Evolutionary conservation across 1,140 invertebrate genomes (phyloP).

Genomic region (Orchestia grillus): DNA sequence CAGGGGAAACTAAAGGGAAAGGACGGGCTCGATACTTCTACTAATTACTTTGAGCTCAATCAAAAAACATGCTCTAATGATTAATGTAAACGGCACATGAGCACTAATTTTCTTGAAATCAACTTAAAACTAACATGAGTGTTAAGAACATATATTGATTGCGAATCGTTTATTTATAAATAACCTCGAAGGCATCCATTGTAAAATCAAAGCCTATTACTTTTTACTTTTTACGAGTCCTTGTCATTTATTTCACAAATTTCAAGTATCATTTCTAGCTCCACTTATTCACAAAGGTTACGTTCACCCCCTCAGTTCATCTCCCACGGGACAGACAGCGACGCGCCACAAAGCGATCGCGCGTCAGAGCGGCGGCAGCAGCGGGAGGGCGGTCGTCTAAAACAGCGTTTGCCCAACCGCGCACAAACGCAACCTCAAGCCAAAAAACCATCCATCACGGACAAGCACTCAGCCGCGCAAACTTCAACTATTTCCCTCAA

Average conservation of each 20-base stretch:
- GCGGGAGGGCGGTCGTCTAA: neutral
- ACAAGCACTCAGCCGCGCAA: neutral
- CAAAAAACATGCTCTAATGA: no score
- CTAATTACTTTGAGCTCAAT: no score
- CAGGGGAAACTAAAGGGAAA: no score
- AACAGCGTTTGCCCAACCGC: neutral
- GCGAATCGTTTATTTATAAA: no score
- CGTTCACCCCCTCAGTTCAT: neutral
- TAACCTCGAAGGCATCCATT: no score
- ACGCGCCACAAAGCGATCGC: neutral
- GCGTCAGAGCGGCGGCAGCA: neutral
- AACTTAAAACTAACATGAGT: no score
- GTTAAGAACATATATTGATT: no score
- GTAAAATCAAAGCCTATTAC: no score
- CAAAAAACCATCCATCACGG: constrained; percentile 7
- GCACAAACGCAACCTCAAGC: neutral
- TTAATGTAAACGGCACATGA: no score
- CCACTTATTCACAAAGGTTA: neutral
- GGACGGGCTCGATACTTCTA: no score
- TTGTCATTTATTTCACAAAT: neutral
- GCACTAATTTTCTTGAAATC: no score
- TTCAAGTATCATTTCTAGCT: neutral
- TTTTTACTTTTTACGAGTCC: no score
- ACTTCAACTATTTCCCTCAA: neutral
- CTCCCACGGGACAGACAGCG: neutral